Evolutionary conservation across 2,888 invertebrate species (phyloP).

Genomic region (Dynastes grantii): DNA sequence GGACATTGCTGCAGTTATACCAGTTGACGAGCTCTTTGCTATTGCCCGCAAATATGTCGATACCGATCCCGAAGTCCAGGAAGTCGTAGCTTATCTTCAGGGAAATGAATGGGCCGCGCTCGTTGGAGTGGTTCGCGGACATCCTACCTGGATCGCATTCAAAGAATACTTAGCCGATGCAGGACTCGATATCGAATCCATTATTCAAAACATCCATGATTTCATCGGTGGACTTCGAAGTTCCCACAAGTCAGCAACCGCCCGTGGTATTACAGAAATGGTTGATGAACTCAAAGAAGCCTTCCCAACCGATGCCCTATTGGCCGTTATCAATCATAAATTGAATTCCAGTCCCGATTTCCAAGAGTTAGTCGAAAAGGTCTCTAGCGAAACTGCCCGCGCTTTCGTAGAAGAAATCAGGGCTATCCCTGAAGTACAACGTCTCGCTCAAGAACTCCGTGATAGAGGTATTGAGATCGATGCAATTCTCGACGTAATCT

Average conservation of each 20-base stretch:
- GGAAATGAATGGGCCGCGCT: slow-evolving; percentile 57
- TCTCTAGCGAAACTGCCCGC: slow-evolving; percentile 53
- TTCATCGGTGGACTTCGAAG: slow-evolving; percentile 45
- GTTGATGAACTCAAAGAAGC: slow-evolving; percentile 50
- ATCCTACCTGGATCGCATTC: slow-evolving; percentile 54
- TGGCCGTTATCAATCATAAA: slow-evolving; percentile 47
- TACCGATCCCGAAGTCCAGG: slow-evolving; percentile 58
- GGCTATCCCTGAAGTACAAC: slow-evolving; percentile 57
- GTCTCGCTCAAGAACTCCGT: slow-evolving; percentile 55
- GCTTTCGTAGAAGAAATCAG: slow-evolving; percentile 59
- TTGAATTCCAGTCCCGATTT: slow-evolving; percentile 51
- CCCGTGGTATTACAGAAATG: slow-evolving; percentile 42
- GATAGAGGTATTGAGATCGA: slow-evolving; percentile 59
- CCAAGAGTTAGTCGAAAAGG: slow-evolving; percentile 51
- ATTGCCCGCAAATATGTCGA: slow-evolving; percentile 56
- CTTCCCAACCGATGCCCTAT: slow-evolving; percentile 36
- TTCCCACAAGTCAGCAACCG: no score
- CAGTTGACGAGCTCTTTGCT: slow-evolving; percentile 55
- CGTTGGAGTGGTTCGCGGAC: slow-evolving; percentile 48
- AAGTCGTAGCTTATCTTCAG: slow-evolving; percentile 58
- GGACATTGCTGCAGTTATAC: slow-evolving; percentile 58
- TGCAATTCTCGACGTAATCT: slow-evolving; percentile 54
- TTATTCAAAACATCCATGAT: slow-evolving; percentile 49
- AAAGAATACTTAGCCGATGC: slow-evolving; percentile 53
- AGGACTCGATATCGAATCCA: slow-evolving; percentile 55